Evolutionary conservation across 2,113 vertebrate species (phyloP).

Genomic region (Tyrannus savana): DNA sequence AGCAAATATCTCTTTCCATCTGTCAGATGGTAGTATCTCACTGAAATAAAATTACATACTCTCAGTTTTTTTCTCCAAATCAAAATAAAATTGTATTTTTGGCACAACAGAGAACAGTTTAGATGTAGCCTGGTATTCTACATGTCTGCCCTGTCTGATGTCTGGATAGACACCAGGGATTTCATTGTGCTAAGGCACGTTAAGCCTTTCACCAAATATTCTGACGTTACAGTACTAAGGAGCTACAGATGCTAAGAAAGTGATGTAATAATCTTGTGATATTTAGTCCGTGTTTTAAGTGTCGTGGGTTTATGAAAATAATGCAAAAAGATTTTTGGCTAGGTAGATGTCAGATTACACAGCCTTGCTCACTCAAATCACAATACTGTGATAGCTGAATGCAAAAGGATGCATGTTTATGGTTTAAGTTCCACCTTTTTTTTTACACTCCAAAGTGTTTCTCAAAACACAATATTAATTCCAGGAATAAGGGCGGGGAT

Average conservation of each 20-base stretch:
- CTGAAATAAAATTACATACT: neutral
- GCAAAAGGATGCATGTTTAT: neutral
- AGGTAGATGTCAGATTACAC: neutral
- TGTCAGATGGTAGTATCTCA: neutral
- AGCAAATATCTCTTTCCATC: neutral
- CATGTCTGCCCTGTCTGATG: neutral
- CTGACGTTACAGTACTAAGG: slow-evolving; percentile 14
- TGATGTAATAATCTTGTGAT: slow-evolving; percentile 35
- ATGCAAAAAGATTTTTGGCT: neutral
- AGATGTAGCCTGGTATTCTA: neutral
- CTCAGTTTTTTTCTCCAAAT: neutral
- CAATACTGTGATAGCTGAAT: neutral
- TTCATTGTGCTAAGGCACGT: neutral
- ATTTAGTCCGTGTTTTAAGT: neutral
- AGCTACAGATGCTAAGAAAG: slow-evolving; percentile 43
- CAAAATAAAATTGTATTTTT: neutral
- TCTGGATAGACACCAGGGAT: neutral
- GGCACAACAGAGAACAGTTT: neutral
- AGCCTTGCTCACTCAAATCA: neutral
- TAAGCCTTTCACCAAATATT: slow-evolving; percentile 33
- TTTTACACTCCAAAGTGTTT: neutral
- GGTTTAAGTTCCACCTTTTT: neutral
- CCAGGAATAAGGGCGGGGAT: neutral
- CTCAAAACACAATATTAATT: neutral
- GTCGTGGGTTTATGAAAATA: neutral